Conservation (phyloP, 2,888 invertebrate species). For the Thymelicus lineola region DNA sequence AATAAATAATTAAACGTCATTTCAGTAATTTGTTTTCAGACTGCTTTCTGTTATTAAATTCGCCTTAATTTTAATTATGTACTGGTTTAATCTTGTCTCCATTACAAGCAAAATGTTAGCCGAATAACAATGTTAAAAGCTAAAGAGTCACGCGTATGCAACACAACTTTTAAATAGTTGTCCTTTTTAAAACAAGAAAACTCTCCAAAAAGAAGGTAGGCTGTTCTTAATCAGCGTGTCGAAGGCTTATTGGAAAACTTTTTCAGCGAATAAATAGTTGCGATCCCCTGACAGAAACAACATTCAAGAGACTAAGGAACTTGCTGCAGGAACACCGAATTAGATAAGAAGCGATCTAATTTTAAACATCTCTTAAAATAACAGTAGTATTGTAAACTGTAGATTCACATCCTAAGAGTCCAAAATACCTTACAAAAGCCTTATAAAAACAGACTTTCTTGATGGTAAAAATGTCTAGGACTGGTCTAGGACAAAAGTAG, state of each 20-base stretch:
- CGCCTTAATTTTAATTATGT: too few relatives aligned
- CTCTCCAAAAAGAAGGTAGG: slow-evolving; percentile 41
- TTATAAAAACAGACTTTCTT: too few relatives aligned
- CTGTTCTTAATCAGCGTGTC: slow-evolving; percentile 54
- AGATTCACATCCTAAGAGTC: too few relatives aligned
- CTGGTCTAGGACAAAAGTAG: too few relatives aligned
- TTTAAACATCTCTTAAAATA: neutral
- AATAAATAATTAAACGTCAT: too few relatives aligned
- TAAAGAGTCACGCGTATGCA: slow-evolving; percentile 1
- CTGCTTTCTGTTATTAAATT: too few relatives aligned
- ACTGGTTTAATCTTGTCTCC: too few relatives aligned
- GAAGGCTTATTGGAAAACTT: slow-evolving; percentile 64
- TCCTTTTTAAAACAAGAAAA: slow-evolving; percentile 31
- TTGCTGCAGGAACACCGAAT: neutral
- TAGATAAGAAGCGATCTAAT: neutral
- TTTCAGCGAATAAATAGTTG: slow-evolving; percentile 37
- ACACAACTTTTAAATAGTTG: slow-evolving; percentile 20
- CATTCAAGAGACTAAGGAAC: slow-evolving; percentile 41
- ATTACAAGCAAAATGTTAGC: too few relatives aligned
- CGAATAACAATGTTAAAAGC: neutral
- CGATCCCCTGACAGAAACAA: slow-evolving; percentile 43
- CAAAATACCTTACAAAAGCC: too few relatives aligned
- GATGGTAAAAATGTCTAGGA: too few relatives aligned
- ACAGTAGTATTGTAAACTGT: too few relatives aligned
- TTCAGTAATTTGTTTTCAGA: too few relatives aligned